phyloP scores from a whole-genome alignment of 2,888 invertebrate genomes.

The Cyaniris semiargus region DNA sequence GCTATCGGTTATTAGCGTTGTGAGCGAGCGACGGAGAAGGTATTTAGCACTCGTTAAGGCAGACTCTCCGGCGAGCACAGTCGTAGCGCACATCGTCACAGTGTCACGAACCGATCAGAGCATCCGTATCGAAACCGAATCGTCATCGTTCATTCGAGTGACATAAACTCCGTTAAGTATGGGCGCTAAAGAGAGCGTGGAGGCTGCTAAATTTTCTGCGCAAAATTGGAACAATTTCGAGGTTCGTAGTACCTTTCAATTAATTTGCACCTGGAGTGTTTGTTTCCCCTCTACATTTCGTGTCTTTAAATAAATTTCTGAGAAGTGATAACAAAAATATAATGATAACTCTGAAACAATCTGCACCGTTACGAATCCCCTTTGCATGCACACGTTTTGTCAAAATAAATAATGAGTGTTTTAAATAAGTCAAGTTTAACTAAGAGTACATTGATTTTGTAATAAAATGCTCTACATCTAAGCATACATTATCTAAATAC shows the following conservation, averaged over 20 bases:
- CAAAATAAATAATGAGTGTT: conserved; percentile 42
- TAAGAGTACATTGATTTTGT: conserved; percentile 4
- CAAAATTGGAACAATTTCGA: conserved; percentile 90
- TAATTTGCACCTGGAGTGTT: conserved; percentile 79
- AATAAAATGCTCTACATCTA: neutral
- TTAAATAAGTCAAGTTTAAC: conserved; percentile 4
- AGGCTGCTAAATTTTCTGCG: conserved; percentile 89
- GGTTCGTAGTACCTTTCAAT: conserved; percentile 82
- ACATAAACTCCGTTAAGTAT: conserved; percentile 80
- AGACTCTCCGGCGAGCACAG: conserved; percentile 66
- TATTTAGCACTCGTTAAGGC: conserved; percentile 72
- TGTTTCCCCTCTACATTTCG: conserved; percentile 68
- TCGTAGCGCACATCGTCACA: conserved; percentile 68
- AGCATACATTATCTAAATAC: neutral
- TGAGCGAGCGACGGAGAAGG: conserved; percentile 71
- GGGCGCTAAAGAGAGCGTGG: conserved; percentile 92
- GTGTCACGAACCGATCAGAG: conserved; percentile 69
- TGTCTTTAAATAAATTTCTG: conserved; percentile 63
- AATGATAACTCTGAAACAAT: conserved; percentile 54
- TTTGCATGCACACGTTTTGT: conserved; percentile 64
- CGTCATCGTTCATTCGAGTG: conserved; percentile 75
- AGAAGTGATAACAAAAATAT: conserved; percentile 43
- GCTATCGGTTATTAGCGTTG: conserved; percentile 75
- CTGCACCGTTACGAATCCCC: conserved; percentile 65
- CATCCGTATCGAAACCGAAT: conserved; percentile 73